Evolutionary conservation across 2,888 invertebrate genomes (phyloP).

Genomic region (Dicycla oo): DNA sequence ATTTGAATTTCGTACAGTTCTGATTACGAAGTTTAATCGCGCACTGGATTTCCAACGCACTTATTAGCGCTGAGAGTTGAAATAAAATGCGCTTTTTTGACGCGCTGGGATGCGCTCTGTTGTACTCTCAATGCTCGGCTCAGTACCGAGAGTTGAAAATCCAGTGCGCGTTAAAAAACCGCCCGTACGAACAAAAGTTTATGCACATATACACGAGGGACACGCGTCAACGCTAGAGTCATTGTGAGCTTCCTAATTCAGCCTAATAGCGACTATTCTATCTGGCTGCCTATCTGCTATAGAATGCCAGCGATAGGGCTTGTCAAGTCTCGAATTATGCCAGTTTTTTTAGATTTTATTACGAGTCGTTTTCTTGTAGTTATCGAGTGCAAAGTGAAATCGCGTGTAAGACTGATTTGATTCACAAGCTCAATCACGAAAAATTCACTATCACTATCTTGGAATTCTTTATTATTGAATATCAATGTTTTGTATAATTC

Average conservation of each 20-base stretch:
- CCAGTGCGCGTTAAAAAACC: no score
- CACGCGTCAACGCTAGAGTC: fast-evolving
- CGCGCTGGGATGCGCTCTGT: no score
- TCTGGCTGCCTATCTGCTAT: constrained; percentile 10
- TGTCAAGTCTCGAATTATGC: constrained; percentile 37
- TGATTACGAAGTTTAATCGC: not conserved
- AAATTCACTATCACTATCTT: constrained; percentile 42
- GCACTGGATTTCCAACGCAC: no score
- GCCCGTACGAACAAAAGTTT: no score
- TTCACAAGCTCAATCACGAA: constrained; percentile 76
- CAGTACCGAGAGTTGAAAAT: no score
- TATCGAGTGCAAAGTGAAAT: constrained; percentile 49
- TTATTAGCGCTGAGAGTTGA: no score
- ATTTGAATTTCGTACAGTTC: not conserved
- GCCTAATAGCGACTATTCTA: not conserved
- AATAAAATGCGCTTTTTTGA: no score
- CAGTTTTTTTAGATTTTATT: constrained; percentile 27
- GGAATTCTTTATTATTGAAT: constrained; percentile 70
- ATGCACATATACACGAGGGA: no score
- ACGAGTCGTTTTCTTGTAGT: constrained; percentile 33
- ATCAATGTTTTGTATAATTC: constrained; percentile 62
- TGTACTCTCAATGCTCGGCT: no score
- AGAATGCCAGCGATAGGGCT: not conserved
- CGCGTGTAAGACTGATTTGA: constrained; percentile 78
- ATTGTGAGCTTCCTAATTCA: not conserved